Conservation (phyloP, 2,888 invertebrate species). For the Sialis fuliginosa region DNA sequence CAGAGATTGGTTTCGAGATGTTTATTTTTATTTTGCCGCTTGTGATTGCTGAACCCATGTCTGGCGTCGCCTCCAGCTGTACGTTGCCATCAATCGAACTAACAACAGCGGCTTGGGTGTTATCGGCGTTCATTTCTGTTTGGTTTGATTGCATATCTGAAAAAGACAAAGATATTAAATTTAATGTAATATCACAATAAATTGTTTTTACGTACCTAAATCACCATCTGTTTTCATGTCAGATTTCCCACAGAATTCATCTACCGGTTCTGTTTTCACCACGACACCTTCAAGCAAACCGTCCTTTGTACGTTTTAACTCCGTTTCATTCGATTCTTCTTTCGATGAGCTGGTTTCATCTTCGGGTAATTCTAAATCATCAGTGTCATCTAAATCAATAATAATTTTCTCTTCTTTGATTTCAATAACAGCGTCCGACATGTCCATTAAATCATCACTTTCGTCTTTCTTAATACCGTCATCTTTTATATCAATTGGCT, state of each 20-base stretch:
- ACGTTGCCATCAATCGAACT: conserved; percentile 65
- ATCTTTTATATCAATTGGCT: conserved; percentile 16
- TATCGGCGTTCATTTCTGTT: conserved; percentile 22
- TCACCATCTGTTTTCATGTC: conserved; percentile 6
- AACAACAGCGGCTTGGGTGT: conserved; percentile 34
- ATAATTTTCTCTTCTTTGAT: conserved; percentile 20
- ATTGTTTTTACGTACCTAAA: conserved; percentile 7
- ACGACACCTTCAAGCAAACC: conserved; percentile 11
- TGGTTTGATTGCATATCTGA: conserved; percentile 11
- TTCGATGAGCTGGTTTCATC: conserved; percentile 50
- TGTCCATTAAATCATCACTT: conserved; percentile 25
- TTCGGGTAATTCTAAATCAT: conserved; percentile 12
- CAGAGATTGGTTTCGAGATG: conserved; percentile 49
- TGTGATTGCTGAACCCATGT: conserved; percentile 18
- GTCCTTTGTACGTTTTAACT: background rate
- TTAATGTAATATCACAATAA: conserved; percentile 5
- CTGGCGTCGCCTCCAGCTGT: conserved; percentile 25
- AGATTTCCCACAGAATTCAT: conserved; percentile 15
- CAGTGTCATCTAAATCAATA: conserved; percentile 10
- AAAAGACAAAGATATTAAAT: conserved; percentile 8
- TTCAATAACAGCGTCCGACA: conserved; percentile 14
- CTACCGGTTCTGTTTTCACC: conserved; percentile 41
- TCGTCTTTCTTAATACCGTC: conserved; percentile 14
- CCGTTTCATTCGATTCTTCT: conserved; percentile 18
- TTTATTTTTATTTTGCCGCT: conserved; percentile 60